Base-by-base conservation (phyloP, 2,888 invertebrate genomes). In the Busseola fusca region DNA sequence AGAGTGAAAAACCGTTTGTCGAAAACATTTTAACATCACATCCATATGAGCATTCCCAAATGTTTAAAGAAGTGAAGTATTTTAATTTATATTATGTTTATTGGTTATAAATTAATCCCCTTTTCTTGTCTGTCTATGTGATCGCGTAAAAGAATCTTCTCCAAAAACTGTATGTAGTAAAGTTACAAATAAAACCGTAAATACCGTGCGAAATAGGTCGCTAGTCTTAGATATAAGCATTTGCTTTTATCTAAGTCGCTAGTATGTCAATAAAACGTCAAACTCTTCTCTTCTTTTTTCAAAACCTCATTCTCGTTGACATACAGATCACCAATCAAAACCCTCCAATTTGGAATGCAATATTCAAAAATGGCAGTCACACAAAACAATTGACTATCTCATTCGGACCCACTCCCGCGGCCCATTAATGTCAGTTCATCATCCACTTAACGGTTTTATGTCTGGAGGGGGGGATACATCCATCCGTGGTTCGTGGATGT, bases 371-470 rank as follows among this genome's bases (percentile, higher is more conserved):
- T 40, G 58, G 59, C 52, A 73, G 69, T 71, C 70, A 67, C 63
- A 81, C 79, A 79, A 85, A 84, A 85, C 84, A 85, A 84, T 85
- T 83, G 81, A 73, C 74, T 60, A 59, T 72, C 54, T 37, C 57
- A 69, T 63, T 74, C 68, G 57, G 58, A 54, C 64, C 64, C 80
- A 59, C 69, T 78, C 81, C 58, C 71, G 34, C 56, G 37, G 63
- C 71, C 83, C 79, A 75, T 85, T 83, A 83, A 83, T 73, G 74
- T 72, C 76, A 79, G 84, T 79, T 83, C 79, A 85, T 85, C 85
- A 84, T 83, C 81, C 72, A 81, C 76, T 84, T 83, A 84, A 84
- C 84, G 84, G 77, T 79, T 85, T 83, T 79, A 84, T 83, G 74
- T 84, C 85, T 85, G 72, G 79, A 6, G 34, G 40, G 81, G 83